phyloP scores from a whole-genome alignment of 2,113 vertebrate genomes.

The Pteronura brasiliensis region DNA sequence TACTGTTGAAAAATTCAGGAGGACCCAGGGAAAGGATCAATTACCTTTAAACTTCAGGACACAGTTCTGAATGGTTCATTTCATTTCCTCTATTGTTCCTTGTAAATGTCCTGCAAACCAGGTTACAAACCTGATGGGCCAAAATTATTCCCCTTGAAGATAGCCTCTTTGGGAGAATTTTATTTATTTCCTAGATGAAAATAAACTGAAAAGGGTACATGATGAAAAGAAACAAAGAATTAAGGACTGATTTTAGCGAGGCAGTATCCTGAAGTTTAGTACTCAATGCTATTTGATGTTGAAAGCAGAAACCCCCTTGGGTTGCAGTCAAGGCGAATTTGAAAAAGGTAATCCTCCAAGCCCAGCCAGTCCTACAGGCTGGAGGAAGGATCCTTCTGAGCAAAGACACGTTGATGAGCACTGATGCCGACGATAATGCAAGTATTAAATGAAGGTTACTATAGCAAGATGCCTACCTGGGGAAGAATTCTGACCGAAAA shows the following conservation, averaged over 20 bases:
- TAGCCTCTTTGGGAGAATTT: not conserved
- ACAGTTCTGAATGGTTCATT: constrained; percentile 32
- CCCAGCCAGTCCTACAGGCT: rapidly evolving
- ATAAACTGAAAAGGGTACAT: not conserved
- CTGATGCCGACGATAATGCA: not conserved
- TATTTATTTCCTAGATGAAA: not conserved
- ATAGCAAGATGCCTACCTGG: constrained; percentile 71
- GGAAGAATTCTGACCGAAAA: constrained; percentile 78
- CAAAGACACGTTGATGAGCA: not conserved
- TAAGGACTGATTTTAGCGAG: not conserved
- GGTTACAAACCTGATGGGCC: not conserved
- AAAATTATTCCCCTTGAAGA: not conserved
- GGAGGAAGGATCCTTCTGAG: not conserved
- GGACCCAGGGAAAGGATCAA: constrained; percentile 35
- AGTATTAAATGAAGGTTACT: constrained; percentile 72
- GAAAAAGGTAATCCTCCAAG: not conserved
- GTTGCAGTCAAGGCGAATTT: not conserved
- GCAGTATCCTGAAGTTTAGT: not conserved
- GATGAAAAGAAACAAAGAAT: not conserved
- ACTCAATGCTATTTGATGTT: not conserved
- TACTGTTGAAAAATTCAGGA: constrained; percentile 69
- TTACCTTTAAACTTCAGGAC: constrained; percentile 37
- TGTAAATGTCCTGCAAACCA: not conserved
- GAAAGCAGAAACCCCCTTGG: not conserved
- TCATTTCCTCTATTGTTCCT: constrained; percentile 45